These are phyloP conservation scores for Drosophila limbata DNA, from an alignment of 2,888 invertebrate genomes.

Conservation along the genomic window DNA sequence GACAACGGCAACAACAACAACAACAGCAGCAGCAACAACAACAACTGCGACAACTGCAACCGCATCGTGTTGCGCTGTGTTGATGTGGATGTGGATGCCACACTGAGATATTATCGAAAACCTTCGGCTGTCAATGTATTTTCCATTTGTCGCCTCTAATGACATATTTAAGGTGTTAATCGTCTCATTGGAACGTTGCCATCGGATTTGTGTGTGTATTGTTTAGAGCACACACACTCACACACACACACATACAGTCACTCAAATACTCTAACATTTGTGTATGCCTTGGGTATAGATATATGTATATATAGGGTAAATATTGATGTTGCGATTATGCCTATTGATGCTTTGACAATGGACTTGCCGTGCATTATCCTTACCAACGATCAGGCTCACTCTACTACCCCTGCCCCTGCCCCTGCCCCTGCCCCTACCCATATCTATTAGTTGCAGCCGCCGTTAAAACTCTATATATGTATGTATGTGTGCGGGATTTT, in stretches of 20 bases:
- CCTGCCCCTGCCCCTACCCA: conserved; percentile 13
- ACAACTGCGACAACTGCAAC: conserved; percentile 2
- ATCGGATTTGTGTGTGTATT: conserved; percentile 61
- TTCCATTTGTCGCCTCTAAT: conserved; percentile 77
- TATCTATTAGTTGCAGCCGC: conserved; percentile 64
- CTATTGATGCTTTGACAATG: conserved; percentile 74
- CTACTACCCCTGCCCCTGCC: conserved; percentile 7
- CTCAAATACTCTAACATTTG: background rate
- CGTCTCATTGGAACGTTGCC: conserved; percentile 73
- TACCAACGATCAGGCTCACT: conserved; percentile 36
- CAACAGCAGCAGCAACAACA: conserved; percentile 3
- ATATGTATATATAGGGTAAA: conserved; percentile 56
- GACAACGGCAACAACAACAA: conserved; percentile 38
- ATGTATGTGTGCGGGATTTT: conserved; percentile 17
- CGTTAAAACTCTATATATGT: background rate
- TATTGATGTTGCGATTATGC: conserved; percentile 77
- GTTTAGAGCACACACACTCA: conserved; percentile 35
- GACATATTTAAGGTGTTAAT: conserved; percentile 80
- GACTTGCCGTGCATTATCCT: conserved; percentile 68
- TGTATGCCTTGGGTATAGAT: conserved; percentile 6
- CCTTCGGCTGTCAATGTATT: conserved; percentile 67
- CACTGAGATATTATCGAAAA: conserved; percentile 41
- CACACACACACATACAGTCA: conserved; percentile 11
- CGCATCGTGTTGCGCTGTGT: conserved; percentile 26
- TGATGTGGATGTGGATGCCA: conserved; percentile 15